Conservation (phyloP, 2,888 invertebrate species). For the Minunthozetes semirufus region DNA sequence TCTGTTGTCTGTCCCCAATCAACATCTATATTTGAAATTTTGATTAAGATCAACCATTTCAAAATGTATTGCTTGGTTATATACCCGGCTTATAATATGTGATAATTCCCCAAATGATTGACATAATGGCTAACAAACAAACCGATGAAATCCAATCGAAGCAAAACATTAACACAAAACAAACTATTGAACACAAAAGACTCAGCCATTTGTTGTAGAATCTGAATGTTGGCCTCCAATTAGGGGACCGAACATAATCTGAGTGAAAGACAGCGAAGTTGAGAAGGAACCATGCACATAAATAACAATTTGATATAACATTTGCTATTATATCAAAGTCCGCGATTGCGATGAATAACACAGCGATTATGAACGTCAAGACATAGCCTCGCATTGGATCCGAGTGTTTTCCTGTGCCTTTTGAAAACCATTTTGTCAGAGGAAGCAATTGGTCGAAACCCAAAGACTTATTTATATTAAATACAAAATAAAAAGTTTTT, state of each 20-base stretch:
- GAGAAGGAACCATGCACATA: slow-evolving; percentile 49
- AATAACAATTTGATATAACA: slow-evolving; percentile 51
- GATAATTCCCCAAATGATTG: too few species aligned
- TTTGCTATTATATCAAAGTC: too few species aligned
- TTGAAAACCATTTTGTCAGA: slow-evolving; percentile 84
- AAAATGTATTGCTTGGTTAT: too few species aligned
- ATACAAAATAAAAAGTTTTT: too few species aligned
- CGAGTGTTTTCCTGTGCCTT: slow-evolving; percentile 55
- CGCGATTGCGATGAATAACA: slow-evolving; percentile 73
- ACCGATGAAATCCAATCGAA: too few species aligned
- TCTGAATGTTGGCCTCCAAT: slow-evolving; percentile 49
- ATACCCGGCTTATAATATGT: too few species aligned
- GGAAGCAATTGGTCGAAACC: slow-evolving; percentile 82
- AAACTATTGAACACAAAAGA: slow-evolving; percentile 66
- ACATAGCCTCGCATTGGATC: slow-evolving; percentile 78
- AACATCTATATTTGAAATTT: slow-evolving; percentile 59
- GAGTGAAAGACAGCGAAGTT: slow-evolving; percentile 50
- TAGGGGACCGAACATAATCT: slow-evolving; percentile 48
- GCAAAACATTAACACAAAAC: slow-evolving; percentile 75
- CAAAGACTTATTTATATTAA: too few species aligned
- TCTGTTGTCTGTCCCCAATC: slow-evolving; percentile 98
- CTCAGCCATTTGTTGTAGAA: slow-evolving; percentile 90
- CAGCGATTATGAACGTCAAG: slow-evolving; percentile 78
- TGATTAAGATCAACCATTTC: neutral
- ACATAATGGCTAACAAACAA: too few species aligned